Percentiles rank a stretch among this genome's conserved stretches.
phyloP scores from a whole-genome alignment of 2,888 invertebrate species.

The Apocheima hispidaria region DNA sequence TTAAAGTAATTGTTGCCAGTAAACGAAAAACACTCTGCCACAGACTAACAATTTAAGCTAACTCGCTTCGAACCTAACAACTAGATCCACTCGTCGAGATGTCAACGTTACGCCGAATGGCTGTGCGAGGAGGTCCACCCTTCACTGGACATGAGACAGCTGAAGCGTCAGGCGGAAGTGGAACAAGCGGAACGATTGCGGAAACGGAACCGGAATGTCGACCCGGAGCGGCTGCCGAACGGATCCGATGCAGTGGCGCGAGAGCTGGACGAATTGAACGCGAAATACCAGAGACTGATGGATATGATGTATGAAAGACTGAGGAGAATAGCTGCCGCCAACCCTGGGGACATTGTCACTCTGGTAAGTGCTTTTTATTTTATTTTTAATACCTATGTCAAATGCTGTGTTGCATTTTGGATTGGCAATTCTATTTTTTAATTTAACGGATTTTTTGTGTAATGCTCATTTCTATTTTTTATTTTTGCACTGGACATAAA shows the following conservation, averaged over 20 bases:
- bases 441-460: too few relatives aligned
- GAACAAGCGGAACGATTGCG: slow-evolving; percentile 72
- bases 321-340: slow-evolving; percentile 88
- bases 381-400: slow-evolving; percentile 14
- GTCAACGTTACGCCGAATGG: slow-evolving; percentile 93
- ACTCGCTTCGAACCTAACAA: slow-evolving; percentile 80
- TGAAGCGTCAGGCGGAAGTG: slow-evolving; percentile 75
- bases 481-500: too few relatives aligned
- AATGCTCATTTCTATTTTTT: not conserved
- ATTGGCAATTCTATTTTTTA: not conserved
- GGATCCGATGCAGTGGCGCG: slow-evolving; percentile 92
- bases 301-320: slow-evolving; percentile 89
- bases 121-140: slow-evolving; percentile 94
- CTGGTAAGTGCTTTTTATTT: slow-evolving; percentile 87
- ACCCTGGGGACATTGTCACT: slow-evolving; percentile 90
- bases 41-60: slow-evolving; percentile 80
- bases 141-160: slow-evolving; percentile 88
- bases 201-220: slow-evolving; percentile 60
- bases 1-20: slow-evolving; percentile 9
- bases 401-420: slow-evolving; percentile 6
- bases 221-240: slow-evolving; percentile 62
- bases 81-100: slow-evolving; percentile 94
- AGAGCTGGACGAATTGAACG: slow-evolving; percentile 93
- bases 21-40: slow-evolving; percentile 54
- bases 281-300: slow-evolving; percentile 90